Evolutionary conservation across 1,140 invertebrate species (phyloP).

Genomic region (Lanistes nyassanus): DNA sequence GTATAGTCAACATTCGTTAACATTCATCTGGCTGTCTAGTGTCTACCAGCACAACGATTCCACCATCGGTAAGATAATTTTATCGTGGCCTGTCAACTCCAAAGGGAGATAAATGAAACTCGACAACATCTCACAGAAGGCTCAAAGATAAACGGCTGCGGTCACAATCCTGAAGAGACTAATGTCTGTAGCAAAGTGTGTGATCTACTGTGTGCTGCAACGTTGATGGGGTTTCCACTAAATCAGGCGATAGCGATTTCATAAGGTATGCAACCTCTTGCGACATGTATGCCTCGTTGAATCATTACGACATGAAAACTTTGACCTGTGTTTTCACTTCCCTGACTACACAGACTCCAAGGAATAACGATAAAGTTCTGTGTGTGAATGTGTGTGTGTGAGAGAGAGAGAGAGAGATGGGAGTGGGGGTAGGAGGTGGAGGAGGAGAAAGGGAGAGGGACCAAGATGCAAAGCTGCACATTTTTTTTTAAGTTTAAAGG

Average conservation of each 20-base stretch:
- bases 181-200: too few species aligned
- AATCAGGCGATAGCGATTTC: not conserved
- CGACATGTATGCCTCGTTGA: not conserved
- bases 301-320: not conserved
- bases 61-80: too few species aligned
- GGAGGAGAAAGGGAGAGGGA: not conserved
- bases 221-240: not conserved
- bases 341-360: not conserved
- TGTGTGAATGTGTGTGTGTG: slow-evolving; percentile 3
- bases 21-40: too few species aligned
- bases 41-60: too few species aligned
- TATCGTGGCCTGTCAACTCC: too few species aligned
- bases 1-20: too few species aligned
- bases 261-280: not conserved
- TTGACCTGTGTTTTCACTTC: not conserved
- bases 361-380: not conserved
- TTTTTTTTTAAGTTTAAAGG: not conserved
- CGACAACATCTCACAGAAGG: too few species aligned
- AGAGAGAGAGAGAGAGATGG: not conserved
- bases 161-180: too few species aligned
- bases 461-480: not conserved
- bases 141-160: too few species aligned
- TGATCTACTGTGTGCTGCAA: too few species aligned
- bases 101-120: too few species aligned
- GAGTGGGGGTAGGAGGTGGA: not conserved